Conservation (phyloP, 2,113 vertebrate species). For the Pachyramphus minor region DNA sequence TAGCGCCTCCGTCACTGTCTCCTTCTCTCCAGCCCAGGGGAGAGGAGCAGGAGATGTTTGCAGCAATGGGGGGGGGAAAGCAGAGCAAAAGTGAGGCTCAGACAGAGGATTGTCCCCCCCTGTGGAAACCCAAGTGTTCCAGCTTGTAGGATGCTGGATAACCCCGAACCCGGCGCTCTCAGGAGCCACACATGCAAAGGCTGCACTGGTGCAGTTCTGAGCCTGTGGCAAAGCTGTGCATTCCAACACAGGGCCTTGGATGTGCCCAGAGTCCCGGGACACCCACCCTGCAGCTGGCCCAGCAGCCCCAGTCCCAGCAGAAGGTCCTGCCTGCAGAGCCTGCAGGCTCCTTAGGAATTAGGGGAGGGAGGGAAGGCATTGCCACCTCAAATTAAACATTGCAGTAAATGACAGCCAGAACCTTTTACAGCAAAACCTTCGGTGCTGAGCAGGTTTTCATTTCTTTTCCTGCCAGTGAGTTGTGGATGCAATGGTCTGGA, state of each 20-base stretch:
- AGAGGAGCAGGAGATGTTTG: neutral
- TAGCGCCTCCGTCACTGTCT: neutral
- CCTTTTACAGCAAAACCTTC: conserved; percentile 23
- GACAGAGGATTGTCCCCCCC: neutral
- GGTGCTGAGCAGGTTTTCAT: conserved; percentile 25
- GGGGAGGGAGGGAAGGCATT: neutral
- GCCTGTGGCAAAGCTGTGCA: neutral
- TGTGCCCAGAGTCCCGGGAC: neutral
- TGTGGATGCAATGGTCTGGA: conserved; percentile 56
- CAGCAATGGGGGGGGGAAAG: neutral
- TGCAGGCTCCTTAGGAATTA: neutral
- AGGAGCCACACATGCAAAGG: neutral
- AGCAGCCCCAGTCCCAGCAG: neutral
- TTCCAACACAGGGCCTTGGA: neutral
- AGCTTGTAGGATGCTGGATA: neutral
- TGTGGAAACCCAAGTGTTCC: neutral
- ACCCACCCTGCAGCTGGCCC: neutral
- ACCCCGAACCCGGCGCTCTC: accelerated
- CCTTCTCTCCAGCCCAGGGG: neutral
- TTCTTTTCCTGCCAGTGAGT: conserved; percentile 42
- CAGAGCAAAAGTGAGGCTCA: neutral
- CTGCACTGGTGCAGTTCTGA: neutral
- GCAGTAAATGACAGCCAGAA: neutral
- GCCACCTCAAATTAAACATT: neutral
- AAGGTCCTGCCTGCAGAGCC: neutral